Base-by-base conservation (phyloP, 2,797 vertebrate genomes). In the Etheostoma perlongum region DNA sequence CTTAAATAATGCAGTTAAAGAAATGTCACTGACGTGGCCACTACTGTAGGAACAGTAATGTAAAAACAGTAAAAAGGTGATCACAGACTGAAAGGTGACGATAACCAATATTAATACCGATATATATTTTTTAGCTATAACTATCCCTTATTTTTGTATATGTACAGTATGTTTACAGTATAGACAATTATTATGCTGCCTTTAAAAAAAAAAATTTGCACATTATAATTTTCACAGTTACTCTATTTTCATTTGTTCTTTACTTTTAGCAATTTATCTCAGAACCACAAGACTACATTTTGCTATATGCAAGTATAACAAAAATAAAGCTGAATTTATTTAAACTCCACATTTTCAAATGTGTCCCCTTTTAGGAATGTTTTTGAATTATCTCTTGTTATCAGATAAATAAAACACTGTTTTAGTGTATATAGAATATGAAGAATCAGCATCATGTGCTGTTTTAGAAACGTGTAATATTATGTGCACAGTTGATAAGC, bases 401-500 rank as follows among this genome's bases (percentile, higher is more conserved):
- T 54, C 36, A 53, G 52, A 15, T 15, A 10, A 33, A 23, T 27
- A 23, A 15, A 48, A 51, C 4, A 10, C 27, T n/a, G 14, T 23
- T 46, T 71, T 19, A 23, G 23, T 52, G 4, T 16, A 3, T 12
- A 6, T 7, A 57, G 10, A 13, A 58, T 55, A 21, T 42, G 6
- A 13, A 6, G 6, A 36, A 70, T 51, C 46, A 4, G 18, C 25
- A 33, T 40, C 58, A 0, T 70, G 59, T 65, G 0, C 1, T 16
- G 52, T 19, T 16, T 67, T 16, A 48, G 27, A 58, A 75, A 76
- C 61, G 62, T 76, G 36, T 49, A 59, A 64, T 51, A 67, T 69
- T 42, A 53, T 59, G 61, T 44, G 58, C 58, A 30, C 58, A 54
- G 55, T 25, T 63, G 72, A 83, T 74, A 47, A 36, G 61, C 70